Conservation (phyloP, 2,888 invertebrate species). For the Drosophila antonietae region DNA sequence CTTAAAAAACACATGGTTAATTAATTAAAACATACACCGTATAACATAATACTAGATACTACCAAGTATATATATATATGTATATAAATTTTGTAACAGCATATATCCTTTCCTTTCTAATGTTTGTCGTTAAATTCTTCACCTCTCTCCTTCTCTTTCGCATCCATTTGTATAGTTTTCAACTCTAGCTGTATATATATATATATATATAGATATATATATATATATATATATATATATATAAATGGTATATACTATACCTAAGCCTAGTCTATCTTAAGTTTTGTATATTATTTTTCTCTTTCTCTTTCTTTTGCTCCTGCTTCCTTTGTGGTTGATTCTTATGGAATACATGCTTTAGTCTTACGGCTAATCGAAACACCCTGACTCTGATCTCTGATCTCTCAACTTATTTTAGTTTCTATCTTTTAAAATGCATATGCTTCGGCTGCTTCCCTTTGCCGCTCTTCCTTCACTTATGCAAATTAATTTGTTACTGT, state of each 20-base stretch:
- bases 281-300: constrained; percentile 16
- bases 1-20: constrained; percentile 35
- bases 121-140: background rate
- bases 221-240: constrained; percentile 13
- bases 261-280: constrained; percentile 21
- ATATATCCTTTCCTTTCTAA: constrained; percentile 2
- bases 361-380: constrained; percentile 11
- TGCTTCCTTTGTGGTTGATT: constrained; percentile 15
- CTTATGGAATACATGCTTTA: constrained; percentile 32
- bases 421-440: constrained; percentile 38
- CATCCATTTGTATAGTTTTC: constrained; percentile 49
- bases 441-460: background rate
- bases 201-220: constrained; percentile 11
- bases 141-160: background rate
- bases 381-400: constrained; percentile 41
- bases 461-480: constrained; percentile 1
- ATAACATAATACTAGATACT: constrained; percentile 34
- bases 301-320: background rate
- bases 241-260: constrained; percentile 9
- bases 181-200: constrained; percentile 54
- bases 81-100: constrained; percentile 20
- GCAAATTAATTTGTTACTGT: constrained; percentile 19
- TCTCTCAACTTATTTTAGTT: constrained; percentile 19
- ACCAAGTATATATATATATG: constrained; percentile 11
- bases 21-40: constrained; percentile 33